A percentile compares a stretch with the other conserved stretches of the same genome.
phyloP scores from a whole-genome alignment of 35 echinoderm and acorn worm genomes.

The Amphiura filiformis region DNA sequence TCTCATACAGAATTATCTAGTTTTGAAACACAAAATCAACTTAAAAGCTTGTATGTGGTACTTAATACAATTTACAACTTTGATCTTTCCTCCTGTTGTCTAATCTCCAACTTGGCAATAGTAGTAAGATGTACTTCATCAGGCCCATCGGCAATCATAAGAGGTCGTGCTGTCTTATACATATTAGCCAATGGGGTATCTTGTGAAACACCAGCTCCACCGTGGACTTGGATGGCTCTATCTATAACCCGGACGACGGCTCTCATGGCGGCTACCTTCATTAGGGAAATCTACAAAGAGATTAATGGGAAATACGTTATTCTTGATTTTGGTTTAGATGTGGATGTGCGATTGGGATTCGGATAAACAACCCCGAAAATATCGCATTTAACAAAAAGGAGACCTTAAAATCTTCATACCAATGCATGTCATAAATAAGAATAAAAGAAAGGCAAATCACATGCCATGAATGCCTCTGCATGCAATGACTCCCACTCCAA shows the following conservation, averaged over 20 bases:
- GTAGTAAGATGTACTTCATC: constrained; percentile 88
- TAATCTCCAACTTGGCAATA: constrained; percentile 67
- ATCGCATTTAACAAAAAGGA: too few relatives aligned
- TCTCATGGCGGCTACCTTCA: constrained; percentile 76
- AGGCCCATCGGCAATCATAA: constrained; percentile 84
- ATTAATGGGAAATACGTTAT: not conserved
- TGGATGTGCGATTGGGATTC: too few relatives aligned
- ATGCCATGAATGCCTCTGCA: too few relatives aligned
- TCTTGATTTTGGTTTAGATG: not conserved
- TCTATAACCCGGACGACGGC: constrained; percentile 67
- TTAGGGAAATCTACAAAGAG: constrained; percentile 76
- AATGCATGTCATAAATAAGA: too few relatives aligned
- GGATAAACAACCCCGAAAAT: too few relatives aligned
- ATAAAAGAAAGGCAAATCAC: too few relatives aligned
- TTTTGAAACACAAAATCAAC: too few relatives aligned
- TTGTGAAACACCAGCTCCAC: constrained; percentile 70
- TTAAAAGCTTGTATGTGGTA: too few relatives aligned
- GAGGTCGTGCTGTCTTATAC: constrained; percentile 54
- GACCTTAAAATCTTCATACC: too few relatives aligned
- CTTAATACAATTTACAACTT: too few relatives aligned
- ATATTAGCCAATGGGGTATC: constrained; percentile 67
- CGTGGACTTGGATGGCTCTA: constrained; percentile 86
- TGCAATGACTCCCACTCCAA: too few relatives aligned
- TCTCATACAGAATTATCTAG: too few relatives aligned
- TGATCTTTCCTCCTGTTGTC: constrained; percentile 61